These are phyloP conservation scores for Dendrocincla tyrannina DNA, from an alignment of 2,797 vertebrate genomes.

Conservation along the genomic window DNA sequence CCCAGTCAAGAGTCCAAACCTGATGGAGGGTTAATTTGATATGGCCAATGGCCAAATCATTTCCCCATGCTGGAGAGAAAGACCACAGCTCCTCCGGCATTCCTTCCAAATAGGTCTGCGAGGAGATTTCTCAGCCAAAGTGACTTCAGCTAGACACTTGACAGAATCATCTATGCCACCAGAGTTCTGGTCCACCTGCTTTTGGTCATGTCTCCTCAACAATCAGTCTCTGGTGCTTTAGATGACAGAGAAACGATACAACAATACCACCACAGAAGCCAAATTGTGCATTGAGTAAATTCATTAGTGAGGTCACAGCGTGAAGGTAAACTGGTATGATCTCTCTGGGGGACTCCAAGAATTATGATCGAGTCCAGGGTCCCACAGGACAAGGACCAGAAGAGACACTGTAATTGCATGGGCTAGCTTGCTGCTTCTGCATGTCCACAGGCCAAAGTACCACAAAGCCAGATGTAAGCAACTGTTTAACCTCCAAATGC, in stretches of 20 bases:
- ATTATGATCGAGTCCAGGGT: rapidly evolving
- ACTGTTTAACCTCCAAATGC: background rate
- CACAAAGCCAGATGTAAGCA: background rate
- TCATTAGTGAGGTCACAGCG: background rate
- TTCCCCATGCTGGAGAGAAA: background rate
- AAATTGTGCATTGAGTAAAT: background rate
- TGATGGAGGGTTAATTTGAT: background rate
- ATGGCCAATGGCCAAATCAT: background rate
- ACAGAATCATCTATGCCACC: background rate
- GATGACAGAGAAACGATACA: background rate
- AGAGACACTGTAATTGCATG: background rate
- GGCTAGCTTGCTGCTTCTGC: background rate
- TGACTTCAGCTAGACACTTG: background rate
- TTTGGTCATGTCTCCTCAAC: background rate
- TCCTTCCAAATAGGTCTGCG: background rate
- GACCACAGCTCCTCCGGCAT: background rate
- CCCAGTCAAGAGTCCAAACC: background rate
- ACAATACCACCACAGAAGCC: background rate
- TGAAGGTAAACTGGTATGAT: background rate
- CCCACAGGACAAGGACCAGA: background rate
- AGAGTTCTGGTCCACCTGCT: background rate
- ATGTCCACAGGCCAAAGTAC: background rate
- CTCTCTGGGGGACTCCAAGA: background rate
- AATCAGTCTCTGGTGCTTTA: background rate
- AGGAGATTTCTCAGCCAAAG: background rate